Base-by-base conservation (phyloP, 1,140 invertebrate genomes). In the Glomeris maerens region DNA sequence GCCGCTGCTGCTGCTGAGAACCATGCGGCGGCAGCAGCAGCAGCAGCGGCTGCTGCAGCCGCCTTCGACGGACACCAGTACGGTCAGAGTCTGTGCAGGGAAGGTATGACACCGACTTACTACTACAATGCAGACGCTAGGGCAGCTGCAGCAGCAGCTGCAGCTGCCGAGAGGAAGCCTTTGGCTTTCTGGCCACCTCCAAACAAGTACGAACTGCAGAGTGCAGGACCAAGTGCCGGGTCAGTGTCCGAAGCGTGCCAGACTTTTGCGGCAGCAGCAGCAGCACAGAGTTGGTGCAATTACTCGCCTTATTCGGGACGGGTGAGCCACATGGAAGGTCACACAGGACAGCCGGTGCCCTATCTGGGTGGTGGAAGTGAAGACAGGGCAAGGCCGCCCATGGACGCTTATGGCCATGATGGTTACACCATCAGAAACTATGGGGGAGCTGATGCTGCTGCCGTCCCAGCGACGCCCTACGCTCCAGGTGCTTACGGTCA, bases 391-490 rank as follows among this genome's bases (percentile, higher is more conserved):
- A 73, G 67, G 72, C 74, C 29, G 75, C 78, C 20, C 26, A 75
- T 76, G 36, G 81, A 81, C 53, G 71, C 75, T 49, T 84, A 84
- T 66, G 74, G 78, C 2, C 80, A 83, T 60, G 80, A 83, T 57
- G 73, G 79, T 23, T 85, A 86, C 64, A 49, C 49, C 13, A 72
- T 84, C 7, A 73, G 82, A 57, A 83, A 80, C 67, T 85, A 84
- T 60, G 73, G 69, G 25, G 74, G 74, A 21, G 75, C 81, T 1
- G 82, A 84, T 58, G 75, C 81, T 1, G 82, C 84, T 58, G 73
- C 78, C 13, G 80, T 84, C 50, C 77, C 80, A 20, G 78, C 81
- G 50, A 80, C 80, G 53, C 80, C 82, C 1, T 86, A 85, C 59
- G 79, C 81, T 59, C 78, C 82, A 77, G 81, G 82, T 75, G 76